Conservation (phyloP, 2,797 vertebrate species). For the Margarornis squamiger region DNA sequence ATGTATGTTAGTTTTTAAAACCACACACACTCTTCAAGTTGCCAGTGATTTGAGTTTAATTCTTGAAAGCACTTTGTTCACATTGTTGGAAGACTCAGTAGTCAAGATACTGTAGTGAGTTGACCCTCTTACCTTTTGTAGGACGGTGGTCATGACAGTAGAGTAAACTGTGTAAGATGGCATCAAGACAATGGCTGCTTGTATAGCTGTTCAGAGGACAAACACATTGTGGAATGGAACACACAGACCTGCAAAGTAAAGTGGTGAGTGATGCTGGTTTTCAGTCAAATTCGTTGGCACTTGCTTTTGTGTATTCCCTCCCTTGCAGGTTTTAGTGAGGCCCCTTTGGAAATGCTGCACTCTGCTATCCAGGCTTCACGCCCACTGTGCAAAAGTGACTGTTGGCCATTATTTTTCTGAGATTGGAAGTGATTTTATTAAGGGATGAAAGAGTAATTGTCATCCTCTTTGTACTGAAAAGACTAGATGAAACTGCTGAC, state of each 20-base stretch:
- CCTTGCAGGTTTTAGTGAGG: background rate
- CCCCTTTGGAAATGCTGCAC: background rate
- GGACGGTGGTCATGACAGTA: slow-evolving; percentile 90
- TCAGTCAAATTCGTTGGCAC: fast-evolving
- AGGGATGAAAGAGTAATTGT: background rate
- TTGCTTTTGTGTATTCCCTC: background rate
- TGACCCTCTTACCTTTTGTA: slow-evolving; percentile 53
- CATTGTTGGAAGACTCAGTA: background rate
- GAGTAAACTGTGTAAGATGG: slow-evolving; percentile 94
- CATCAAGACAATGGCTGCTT: slow-evolving; percentile 88
- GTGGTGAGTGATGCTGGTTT: slow-evolving; percentile 80
- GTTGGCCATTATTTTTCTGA: background rate
- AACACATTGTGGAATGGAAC: slow-evolving; percentile 95
- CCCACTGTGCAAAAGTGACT: background rate
- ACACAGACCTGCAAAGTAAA: slow-evolving; percentile 90
- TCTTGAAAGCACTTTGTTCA: background rate
- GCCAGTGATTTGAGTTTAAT: background rate
- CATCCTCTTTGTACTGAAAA: background rate
- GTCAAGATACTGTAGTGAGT: background rate
- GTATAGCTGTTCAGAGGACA: slow-evolving; percentile 97
- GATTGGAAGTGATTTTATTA: background rate
- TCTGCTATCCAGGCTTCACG: background rate
- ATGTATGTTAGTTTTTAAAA: background rate
- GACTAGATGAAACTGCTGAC: background rate
- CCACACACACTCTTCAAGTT: background rate